Evolutionary conservation across 2,113 vertebrate genomes (phyloP), one percentile per base, ranked within the genome.

Genomic region (Zeus faber): DNA sequence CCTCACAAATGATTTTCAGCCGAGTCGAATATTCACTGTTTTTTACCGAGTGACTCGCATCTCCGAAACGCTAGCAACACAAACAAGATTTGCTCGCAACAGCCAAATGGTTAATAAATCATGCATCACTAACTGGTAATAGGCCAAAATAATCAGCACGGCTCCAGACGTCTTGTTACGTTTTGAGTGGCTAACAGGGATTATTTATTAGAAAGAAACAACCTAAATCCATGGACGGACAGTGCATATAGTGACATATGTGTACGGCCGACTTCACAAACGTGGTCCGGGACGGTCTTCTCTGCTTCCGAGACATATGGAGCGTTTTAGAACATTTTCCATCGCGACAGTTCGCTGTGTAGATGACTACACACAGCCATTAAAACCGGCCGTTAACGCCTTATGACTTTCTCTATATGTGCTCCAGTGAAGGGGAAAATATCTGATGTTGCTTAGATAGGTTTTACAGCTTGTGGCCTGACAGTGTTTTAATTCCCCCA

Each of bases 401-500:
- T 40, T 37, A 25, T 29, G 45, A 64, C 47, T 69, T 59, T 59
- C 39, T 65, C 49, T 63, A 51, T 60, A 73, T 57, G 51, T 65
- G 71, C 60, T 70, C 57, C 35, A 56, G 64, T 75, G 69, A 67
- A 58, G 75, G 62, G 43, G 70, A 29, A 70, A 78, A 79, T 76
- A 77, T 67, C 65, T 2, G 13, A 66, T 48, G 65, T 70, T 60
- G 66, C 70, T 72, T 47, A 49, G 52, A 79, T 78, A 61, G 63
- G 59, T 79, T 85, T 80, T 71, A 72, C 60, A 62, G 59, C 81
- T 75, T 14, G 39, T 40, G 44, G 75, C 57, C 59, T 73, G 72
- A 79, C 74, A 76, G 74, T 40, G 1, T 83, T 84, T 79, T 76
- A 78, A 85, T 81, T 84, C 79, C 77, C 79, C 62, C 37, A 2